Evolutionary conservation across 2,113 vertebrate genomes (phyloP).

Genomic region (Periophthalmodon schlosseri): DNA sequence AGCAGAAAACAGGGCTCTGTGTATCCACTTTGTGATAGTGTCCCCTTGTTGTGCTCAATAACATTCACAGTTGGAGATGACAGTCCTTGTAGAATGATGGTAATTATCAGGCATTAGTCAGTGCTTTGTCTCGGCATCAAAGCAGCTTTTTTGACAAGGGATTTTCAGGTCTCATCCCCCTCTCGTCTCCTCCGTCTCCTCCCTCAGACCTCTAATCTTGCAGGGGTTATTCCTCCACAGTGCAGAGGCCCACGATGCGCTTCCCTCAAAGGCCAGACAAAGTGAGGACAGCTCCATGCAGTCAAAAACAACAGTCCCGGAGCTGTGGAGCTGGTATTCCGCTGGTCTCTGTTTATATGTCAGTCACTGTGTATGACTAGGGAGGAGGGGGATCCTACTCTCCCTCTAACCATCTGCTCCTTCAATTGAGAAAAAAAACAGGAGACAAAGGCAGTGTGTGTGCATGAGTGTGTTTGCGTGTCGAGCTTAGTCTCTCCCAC

Average conservation of each 20-base stretch:
- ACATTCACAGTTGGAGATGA: constrained; percentile 46
- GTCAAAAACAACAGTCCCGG: constrained; percentile 56
- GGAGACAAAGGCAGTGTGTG: constrained; percentile 65
- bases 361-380: constrained; percentile 42
- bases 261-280: constrained; percentile 65
- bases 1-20: constrained; percentile 37
- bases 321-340: constrained; percentile 51
- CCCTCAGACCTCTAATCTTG: constrained; percentile 64
- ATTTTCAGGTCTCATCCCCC: constrained; percentile 72
- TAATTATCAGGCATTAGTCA: constrained; percentile 67
- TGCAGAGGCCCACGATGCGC: constrained; percentile 39
- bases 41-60: constrained; percentile 36
- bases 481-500: constrained; percentile 53
- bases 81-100: constrained; percentile 51
- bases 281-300: constrained; percentile 60
- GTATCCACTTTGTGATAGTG: constrained; percentile 36
- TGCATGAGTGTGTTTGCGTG: constrained; percentile 52
- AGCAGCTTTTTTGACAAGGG: constrained; percentile 65
- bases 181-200: constrained; percentile 65
- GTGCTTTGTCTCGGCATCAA: constrained; percentile 69
- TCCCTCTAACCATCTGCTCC: constrained; percentile 76
- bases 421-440: constrained; percentile 56
- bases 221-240: constrained; percentile 66
- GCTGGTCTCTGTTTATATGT: constrained; percentile 52
- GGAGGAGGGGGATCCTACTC: constrained; percentile 63